Evolutionary conservation across 2,113 vertebrate species (phyloP).

Genomic region (Corvus cornix): DNA sequence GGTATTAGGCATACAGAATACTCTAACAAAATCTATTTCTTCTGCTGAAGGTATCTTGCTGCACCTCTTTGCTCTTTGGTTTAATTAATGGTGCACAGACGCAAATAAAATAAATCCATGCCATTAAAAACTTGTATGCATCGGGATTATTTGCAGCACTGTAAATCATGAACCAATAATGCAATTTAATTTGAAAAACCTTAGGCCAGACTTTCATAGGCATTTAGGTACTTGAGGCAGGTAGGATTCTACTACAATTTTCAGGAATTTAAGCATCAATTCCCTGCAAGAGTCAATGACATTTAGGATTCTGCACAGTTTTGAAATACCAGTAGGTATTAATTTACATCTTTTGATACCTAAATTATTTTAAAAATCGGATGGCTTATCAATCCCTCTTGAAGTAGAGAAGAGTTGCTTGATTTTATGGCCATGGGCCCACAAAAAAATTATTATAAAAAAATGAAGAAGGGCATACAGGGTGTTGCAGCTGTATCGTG

Average conservation of each 20-base stretch:
- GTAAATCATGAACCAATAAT: neutral
- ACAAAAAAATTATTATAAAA: neutral
- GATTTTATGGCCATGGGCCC: neutral
- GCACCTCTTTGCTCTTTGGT: neutral
- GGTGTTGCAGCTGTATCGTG: accelerated
- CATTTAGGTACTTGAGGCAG: neutral
- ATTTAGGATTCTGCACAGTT: neutral
- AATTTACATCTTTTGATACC: neutral
- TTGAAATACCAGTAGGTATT: neutral
- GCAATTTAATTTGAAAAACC: neutral
- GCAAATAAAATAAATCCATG: neutral
- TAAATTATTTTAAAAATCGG: neutral
- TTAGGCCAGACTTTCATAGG: neutral
- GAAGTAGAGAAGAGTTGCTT: neutral
- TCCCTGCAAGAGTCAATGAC: neutral
- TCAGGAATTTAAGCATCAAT: neutral
- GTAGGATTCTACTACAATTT: neutral
- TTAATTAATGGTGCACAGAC: neutral
- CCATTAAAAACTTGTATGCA: neutral
- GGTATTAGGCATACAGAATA: neutral
- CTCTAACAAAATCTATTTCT: neutral
- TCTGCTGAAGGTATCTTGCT: neutral
- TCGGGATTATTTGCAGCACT: neutral
- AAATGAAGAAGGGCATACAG: neutral
- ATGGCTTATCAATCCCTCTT: neutral